Conservation (phyloP, 2,888 invertebrate genomes). For the Sthenelais limicola region DNA sequence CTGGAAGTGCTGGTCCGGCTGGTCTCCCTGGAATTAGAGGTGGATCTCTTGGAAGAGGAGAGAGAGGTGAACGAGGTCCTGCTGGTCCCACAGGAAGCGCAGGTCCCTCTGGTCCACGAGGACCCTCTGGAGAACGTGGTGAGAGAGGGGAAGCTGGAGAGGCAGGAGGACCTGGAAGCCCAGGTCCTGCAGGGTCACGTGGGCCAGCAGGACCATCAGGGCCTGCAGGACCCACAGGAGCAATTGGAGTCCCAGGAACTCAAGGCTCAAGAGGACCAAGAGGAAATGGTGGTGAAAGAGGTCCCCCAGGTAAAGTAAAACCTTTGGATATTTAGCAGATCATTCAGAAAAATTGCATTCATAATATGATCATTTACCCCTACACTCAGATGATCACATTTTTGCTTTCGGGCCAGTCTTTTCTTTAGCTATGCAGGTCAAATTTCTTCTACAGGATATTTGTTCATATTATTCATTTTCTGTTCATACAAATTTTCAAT, state of each 20-base stretch:
- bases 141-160: constrained; percentile 45
- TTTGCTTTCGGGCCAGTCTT: no score
- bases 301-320: constrained; percentile 43
- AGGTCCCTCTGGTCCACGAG: constrained; percentile 1
- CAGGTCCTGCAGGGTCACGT: constrained; percentile 72
- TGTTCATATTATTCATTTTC: no score
- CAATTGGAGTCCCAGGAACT: constrained; percentile 27
- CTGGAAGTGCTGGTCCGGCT: constrained; percentile 3
- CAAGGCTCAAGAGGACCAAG: constrained; percentile 22
- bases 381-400: no score
- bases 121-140: constrained; percentile 42
- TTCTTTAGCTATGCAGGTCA: no score
- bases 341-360: no score
- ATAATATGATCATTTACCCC: no score
- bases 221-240: constrained; percentile 70
- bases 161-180: constrained; percentile 37
- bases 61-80: constrained; percentile 32
- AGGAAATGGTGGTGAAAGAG: constrained; percentile 42
- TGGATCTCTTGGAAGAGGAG: constrained; percentile 31
- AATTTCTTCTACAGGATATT: no score
- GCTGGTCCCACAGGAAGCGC: constrained; percentile 30
- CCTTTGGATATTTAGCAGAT: no score
- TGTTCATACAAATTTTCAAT: no score
- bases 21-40: constrained; percentile 44
- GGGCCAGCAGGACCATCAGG: constrained; percentile 77